Evolutionary conservation across 2,888 invertebrate species (phyloP), one percentile per base, ranked within the genome.

Genomic region (Eucera pruinosa): DNA sequence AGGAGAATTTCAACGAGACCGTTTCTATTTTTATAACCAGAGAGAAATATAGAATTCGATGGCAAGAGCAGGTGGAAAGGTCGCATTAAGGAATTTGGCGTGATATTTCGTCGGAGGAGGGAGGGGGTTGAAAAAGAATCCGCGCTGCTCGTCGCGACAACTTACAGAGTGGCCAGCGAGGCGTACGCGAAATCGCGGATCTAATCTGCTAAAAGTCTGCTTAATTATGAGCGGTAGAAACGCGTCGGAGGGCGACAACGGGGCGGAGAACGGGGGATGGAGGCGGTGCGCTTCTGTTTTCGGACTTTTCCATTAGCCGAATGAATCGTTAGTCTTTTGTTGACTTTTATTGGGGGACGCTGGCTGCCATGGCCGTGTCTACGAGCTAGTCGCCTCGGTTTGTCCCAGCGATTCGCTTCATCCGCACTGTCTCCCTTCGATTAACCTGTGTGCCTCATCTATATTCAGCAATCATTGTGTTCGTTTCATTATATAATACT

Each of bases 321-420:
- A 92, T 92, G 92, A 92, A 91, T 91, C 92, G 92, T 92, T 92
- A 92, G 92, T 92, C 92, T 92, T 92, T 92, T 91, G 92, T 91
- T 92, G 92, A 92, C 92, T 92, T 92, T 92, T 92, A 92, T 92
- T 91, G 91, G 91, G 88, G 90, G 87, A 87, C 87, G 88, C 87
- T 87, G 88, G 88, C 82, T 74, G 74, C 27, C 71, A 52, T 27
- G 81, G 36, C 64, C 47, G 77, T 72, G 76, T 74, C 77, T 76
- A 67, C 77, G 50, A 69, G 58, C 25, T 30, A 61, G 30, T 47
- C 23, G 50, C 48, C 20, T 27, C 48, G 39, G 58, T 50, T 67
- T 70, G 67, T 62, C 48, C 41, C 43, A 13, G 23, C 61, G 55
- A 58, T 74, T 41, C 61, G 55, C 50, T 43, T 47, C 43, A 57